Base-by-base conservation (phyloP, 2,113 vertebrate species). In the Ophthalmolycus amberensis region DNA sequence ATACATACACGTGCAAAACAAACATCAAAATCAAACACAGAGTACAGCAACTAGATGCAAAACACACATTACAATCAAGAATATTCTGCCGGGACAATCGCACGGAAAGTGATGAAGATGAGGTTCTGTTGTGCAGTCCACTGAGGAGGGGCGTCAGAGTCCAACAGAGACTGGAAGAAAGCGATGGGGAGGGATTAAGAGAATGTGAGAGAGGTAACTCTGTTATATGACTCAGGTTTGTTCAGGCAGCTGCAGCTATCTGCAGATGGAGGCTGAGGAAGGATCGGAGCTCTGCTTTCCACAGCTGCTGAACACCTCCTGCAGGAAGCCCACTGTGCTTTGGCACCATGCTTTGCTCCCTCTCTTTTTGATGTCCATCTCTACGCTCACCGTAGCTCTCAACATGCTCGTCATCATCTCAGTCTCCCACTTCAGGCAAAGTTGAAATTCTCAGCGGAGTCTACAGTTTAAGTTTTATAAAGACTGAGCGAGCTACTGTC, bases 371-470 rank as follows among this genome's bases (percentile, higher is more conserved):
- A 32, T 60, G 15, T 60, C 14, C 14, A 4, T 81, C 56, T 70
- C 73, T 44, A 1, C 68, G 42, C 46, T 79, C 27, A 88, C 80
- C 18, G 77, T 50, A 0, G 7, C 32, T 29, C 87, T 85, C 50
- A 88, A 85, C 64, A 64, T 89, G 80, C 69, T 89, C 1, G 59
- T 89, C 73, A 80, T 89, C 80, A 62, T 77, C 37, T 70, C 83
- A 5, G 25, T 89, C 59, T 59, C 73, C 20, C 67, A 83, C 58
- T 85, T 83, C 72, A 88, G 80, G 86, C 65, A 89, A 10, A 73
- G 1, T 44, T 44, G 1, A 9, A 20, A 16, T n/a, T 34, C 7
- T 67, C 4, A 54, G 40, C n/a, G 16, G 25, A 60, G 32, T 16
- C 29, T 60, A 6, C 15, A 60, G 1, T 32, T 60, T 2, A 15